phyloP scores from a whole-genome alignment of 1,140 invertebrate species.

The Cotesia chilonis region DNA sequence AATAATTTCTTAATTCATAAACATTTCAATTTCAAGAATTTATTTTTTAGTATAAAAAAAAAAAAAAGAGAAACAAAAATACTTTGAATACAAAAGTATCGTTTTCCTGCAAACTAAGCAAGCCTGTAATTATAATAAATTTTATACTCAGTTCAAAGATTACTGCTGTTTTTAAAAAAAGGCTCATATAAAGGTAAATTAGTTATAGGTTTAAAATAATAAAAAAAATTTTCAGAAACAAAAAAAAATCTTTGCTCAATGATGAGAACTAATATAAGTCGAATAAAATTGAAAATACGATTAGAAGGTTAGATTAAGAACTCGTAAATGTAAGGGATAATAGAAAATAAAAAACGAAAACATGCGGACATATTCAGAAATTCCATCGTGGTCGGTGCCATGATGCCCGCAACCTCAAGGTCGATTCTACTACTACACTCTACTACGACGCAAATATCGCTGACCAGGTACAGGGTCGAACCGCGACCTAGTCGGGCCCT shows the following conservation, averaged over 20 bases:
- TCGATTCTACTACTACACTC: conserved; percentile 63
- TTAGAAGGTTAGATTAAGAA: conserved; percentile 21
- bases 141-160: too few relatives aligned
- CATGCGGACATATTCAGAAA: conserved; percentile 54
- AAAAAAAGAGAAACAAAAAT: too few relatives aligned
- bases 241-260: background rate
- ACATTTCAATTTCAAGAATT: too few relatives aligned
- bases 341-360: conserved; percentile 32
- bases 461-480: conserved; percentile 56
- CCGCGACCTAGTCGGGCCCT: conserved; percentile 44
- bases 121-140: too few relatives aligned
- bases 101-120: too few relatives aligned
- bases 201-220: too few relatives aligned
- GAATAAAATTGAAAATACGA: background rate
- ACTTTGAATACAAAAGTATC: too few relatives aligned
- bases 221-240: background rate
- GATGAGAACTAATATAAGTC: conserved; percentile 27
- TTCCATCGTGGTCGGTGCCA: conserved; percentile 63
- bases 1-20: too few relatives aligned
- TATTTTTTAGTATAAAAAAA: too few relatives aligned
- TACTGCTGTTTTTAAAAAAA: too few relatives aligned
- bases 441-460: conserved; percentile 38
- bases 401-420: conserved; percentile 64
- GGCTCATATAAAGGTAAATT: too few relatives aligned
- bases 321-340: conserved; percentile 2